These are phyloP conservation scores for Lasioglossum figueresi DNA, from an alignment of 2,888 invertebrate species.

Conservation along the genomic window DNA sequence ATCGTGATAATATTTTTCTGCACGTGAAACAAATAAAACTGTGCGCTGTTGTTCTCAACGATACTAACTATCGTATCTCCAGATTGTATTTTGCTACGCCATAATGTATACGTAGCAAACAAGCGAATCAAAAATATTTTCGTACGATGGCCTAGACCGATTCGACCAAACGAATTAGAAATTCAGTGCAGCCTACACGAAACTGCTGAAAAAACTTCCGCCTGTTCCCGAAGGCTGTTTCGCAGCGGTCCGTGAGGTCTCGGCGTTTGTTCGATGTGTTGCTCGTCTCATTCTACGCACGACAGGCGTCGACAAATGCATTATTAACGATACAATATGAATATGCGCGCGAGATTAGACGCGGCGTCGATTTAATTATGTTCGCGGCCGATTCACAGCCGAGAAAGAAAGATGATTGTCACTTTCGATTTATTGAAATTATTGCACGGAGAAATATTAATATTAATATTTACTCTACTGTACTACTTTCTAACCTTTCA, in stretches of 20 bases:
- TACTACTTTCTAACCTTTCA: too few species aligned
- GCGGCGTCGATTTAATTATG: constrained; percentile 2
- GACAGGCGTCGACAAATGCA: background rate
- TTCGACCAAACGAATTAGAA: background rate
- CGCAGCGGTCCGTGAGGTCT: constrained; percentile 14
- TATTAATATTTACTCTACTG: too few species aligned
- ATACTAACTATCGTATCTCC: background rate
- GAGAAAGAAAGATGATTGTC: background rate
- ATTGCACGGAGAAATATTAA: too few species aligned
- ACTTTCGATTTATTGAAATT: too few species aligned
- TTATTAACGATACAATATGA: constrained; percentile 27
- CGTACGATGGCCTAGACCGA: background rate
- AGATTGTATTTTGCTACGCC: too few species aligned
- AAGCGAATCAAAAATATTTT: background rate
- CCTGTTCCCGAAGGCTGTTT: constrained; percentile 24
- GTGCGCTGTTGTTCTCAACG: background rate
- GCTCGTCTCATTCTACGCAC: constrained; percentile 18
- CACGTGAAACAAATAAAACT: too few species aligned
- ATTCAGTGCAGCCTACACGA: constrained; percentile 8
- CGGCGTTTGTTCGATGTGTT: background rate
- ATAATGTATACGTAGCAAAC: background rate
- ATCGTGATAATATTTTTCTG: too few species aligned
- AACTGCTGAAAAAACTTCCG: constrained; percentile 37
- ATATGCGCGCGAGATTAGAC: constrained; percentile 30
- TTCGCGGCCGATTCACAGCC: background rate